Evolutionary conservation across 2,113 vertebrate species (phyloP).

Genomic region (Salvelinus sp.): DNA sequence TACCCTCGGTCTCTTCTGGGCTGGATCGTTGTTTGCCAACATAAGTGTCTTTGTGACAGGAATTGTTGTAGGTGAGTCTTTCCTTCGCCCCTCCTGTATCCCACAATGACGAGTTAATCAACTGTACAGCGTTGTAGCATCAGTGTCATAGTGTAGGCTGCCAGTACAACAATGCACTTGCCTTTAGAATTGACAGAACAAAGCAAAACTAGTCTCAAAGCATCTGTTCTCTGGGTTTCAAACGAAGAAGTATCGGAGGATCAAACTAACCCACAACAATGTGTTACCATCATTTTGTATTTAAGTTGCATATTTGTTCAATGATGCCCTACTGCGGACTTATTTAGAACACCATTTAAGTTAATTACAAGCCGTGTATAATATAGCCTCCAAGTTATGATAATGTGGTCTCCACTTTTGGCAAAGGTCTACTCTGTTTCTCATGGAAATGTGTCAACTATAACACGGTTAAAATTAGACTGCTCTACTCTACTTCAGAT

Average conservation of each 20-base stretch:
- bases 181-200: neutral
- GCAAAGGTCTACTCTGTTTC: neutral
- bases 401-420: too few relatives aligned
- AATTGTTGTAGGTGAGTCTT: slow-evolving; percentile 81
- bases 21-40: slow-evolving; percentile 85
- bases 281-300: too few relatives aligned
- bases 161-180: slow-evolving; percentile 11
- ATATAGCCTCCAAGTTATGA: too few relatives aligned
- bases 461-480: neutral
- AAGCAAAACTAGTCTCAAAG: slow-evolving; percentile 28
- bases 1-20: slow-evolving; percentile 86
- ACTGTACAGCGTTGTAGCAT: slow-evolving; percentile 47
- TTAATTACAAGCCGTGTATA: slow-evolving; percentile 13
- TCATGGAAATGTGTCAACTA: slow-evolving; percentile 2
- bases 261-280: slow-evolving; percentile 23
- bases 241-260: slow-evolving; percentile 45
- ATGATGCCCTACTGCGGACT: neutral
- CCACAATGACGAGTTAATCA: slow-evolving; percentile 46
- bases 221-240: slow-evolving; percentile 56
- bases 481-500: slow-evolving; percentile 2
- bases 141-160: slow-evolving; percentile 52
- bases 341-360: slow-evolving; percentile 2
- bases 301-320: slow-evolving; percentile 2
- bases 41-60: slow-evolving; percentile 83
- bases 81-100: slow-evolving; percentile 22